Conservation (phyloP, 2,888 invertebrate genomes). For the Mimumesa dahlbomi region DNA sequence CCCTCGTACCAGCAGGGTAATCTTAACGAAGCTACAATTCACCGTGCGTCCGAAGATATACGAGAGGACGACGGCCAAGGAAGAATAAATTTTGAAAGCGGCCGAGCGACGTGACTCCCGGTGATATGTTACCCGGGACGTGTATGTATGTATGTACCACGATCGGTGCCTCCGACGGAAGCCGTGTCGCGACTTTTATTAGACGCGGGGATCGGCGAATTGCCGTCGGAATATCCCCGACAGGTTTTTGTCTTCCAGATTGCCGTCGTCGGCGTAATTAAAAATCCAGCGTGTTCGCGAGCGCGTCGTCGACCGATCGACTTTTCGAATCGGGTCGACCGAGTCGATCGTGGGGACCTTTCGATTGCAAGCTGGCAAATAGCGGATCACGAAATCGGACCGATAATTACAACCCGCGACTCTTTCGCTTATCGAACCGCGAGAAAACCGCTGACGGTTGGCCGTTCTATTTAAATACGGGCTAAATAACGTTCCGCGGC, state of each 20-base stretch:
- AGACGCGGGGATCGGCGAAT: conserved; percentile 55
- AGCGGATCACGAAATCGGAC: neutral
- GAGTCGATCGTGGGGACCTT: neutral
- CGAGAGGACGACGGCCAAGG: too few relatives aligned
- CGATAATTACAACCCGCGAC: too few relatives aligned
- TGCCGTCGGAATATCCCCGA: conserved; percentile 41
- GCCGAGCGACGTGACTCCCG: conserved; percentile 33
- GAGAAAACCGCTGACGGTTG: too few relatives aligned
- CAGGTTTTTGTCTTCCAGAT: conserved; percentile 35
- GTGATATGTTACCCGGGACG: conserved; percentile 51
- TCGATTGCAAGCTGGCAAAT: conserved; percentile 9
- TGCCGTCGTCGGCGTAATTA: conserved; percentile 59
- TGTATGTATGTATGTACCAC: too few relatives aligned
- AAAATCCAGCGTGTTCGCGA: conserved; percentile 48
- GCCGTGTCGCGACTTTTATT: conserved; percentile 58
- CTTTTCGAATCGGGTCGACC: neutral
- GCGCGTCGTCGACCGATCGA: conserved; percentile 20
- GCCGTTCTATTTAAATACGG: too few relatives aligned
- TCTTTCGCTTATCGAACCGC: too few relatives aligned
- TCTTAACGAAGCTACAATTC: too few relatives aligned
- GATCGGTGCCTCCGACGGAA: conserved; percentile 39
- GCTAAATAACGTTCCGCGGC: too few relatives aligned
- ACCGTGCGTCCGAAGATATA: too few relatives aligned
- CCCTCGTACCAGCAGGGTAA: too few relatives aligned
- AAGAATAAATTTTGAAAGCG: conserved; percentile 53